Percentiles rank a stretch among this genome's conserved stretches.
Evolutionary conservation across 2,888 invertebrate genomes (phyloP).

Genomic region (Trissonchulus latispiculum): DNA sequence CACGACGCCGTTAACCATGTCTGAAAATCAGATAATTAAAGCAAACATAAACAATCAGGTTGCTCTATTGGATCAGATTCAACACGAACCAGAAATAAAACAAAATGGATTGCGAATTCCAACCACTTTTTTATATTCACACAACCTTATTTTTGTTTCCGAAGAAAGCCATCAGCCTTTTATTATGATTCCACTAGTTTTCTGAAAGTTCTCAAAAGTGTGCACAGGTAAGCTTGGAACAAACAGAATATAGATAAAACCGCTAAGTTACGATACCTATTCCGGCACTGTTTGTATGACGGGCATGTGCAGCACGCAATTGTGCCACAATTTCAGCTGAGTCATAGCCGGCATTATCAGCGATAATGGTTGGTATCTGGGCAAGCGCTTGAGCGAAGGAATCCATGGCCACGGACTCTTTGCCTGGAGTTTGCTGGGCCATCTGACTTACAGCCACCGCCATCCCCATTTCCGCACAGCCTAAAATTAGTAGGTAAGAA

Average conservation of each 20-base stretch:
- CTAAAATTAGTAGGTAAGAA: too few species aligned
- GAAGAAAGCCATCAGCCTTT: not conserved
- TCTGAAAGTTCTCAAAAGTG: too few species aligned
- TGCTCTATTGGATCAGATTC: too few species aligned
- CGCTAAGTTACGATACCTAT: too few species aligned
- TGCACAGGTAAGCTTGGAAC: too few species aligned
- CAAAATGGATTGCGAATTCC: too few species aligned
- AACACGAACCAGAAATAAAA: too few species aligned
- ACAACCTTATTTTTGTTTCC: too few species aligned
- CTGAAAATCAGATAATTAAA: constrained; percentile 47
- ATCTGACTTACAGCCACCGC: constrained; percentile 72
- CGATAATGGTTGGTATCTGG: constrained; percentile 77
- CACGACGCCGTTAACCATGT: constrained; percentile 75
- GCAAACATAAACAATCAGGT: too few species aligned
- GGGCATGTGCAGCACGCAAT: constrained; percentile 76
- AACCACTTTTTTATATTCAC: too few species aligned
- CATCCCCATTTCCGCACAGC: constrained; percentile 93
- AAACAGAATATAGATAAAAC: too few species aligned
- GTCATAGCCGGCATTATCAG: constrained; percentile 97
- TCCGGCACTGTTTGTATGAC: constrained; percentile 65
- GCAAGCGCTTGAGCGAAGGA: constrained; percentile 75
- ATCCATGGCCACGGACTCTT: constrained; percentile 94
- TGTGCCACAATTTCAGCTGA: constrained; percentile 87
- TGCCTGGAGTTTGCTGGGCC: constrained; percentile 80
- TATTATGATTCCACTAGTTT: too few species aligned